These are phyloP conservation scores for Sebastes taczanowskii DNA, from an alignment of 2,797 vertebrate species.

Conservation along the genomic window DNA sequence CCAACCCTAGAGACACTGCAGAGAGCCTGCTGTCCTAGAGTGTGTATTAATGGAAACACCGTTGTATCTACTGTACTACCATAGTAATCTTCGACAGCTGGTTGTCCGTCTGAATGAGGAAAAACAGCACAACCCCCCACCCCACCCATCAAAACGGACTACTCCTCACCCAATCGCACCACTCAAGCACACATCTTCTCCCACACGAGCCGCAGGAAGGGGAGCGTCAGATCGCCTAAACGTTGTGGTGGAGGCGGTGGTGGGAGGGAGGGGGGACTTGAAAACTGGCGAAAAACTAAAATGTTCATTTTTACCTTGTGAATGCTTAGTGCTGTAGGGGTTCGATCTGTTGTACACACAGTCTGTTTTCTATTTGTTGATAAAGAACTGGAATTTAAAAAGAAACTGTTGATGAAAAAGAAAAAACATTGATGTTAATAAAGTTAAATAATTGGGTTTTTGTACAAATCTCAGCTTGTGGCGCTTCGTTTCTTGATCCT, in stretches of 20 bases:
- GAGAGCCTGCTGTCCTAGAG: slow-evolving; percentile 85
- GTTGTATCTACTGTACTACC: slow-evolving; percentile 91
- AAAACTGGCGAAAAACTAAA: slow-evolving; percentile 73
- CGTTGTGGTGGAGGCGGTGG: not conserved
- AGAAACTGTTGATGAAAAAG: slow-evolving; percentile 79
- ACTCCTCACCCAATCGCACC: slow-evolving; percentile 47
- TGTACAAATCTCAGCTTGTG: slow-evolving; percentile 83
- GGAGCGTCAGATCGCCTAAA: slow-evolving; percentile 37
- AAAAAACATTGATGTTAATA: slow-evolving; percentile 95
- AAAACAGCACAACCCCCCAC: slow-evolving; percentile 68
- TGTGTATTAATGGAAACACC: slow-evolving; percentile 88
- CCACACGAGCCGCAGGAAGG: slow-evolving; percentile 42
- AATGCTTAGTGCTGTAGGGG: slow-evolving; percentile 99
- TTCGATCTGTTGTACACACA: slow-evolving; percentile 96
- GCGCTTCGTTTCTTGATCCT: slow-evolving; percentile 48
- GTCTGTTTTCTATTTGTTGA: slow-evolving; percentile 99
- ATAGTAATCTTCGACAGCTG: slow-evolving; percentile 77
- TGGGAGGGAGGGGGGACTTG: slow-evolving; percentile 55
- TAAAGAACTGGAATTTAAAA: slow-evolving; percentile 89
- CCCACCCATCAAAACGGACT: slow-evolving; percentile 72
- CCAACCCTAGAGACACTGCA: slow-evolving; percentile 67
- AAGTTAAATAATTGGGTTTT: slow-evolving; percentile 99
- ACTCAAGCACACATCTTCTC: slow-evolving; percentile 67
- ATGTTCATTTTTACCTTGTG: slow-evolving; percentile 97
- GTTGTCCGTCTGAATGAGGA: slow-evolving; percentile 66